Conservation (phyloP, 2,113 vertebrate species). For the Daubentonia madagascariensis region DNA sequence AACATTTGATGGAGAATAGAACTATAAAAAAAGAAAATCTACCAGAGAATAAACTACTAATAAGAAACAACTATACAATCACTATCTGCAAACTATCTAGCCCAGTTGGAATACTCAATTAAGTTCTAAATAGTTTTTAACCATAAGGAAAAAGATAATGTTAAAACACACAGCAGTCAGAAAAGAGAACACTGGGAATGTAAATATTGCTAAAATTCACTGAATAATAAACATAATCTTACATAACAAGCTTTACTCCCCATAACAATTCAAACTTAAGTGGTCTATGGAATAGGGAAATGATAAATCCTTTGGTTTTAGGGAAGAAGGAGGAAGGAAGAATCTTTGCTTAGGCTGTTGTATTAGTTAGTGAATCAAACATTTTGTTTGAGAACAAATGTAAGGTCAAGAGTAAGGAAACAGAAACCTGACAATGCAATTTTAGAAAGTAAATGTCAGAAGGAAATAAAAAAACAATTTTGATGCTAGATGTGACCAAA, state of each 20-base stretch:
- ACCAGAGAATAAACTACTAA: not conserved
- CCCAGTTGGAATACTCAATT: not conserved
- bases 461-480: not conserved
- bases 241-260: not conserved
- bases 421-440: not conserved
- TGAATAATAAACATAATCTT: not conserved
- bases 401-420: not conserved
- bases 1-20: not conserved
- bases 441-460: not conserved
- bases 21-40: not conserved
- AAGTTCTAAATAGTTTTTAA: not conserved
- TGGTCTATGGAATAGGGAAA: not conserved
- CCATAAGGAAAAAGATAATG: not conserved
- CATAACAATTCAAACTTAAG: not conserved
- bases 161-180: not conserved
- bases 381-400: not conserved
- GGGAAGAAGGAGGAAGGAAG: not conserved
- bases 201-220: not conserved
- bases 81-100: not conserved
- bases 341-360: not conserved
- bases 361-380: not conserved
- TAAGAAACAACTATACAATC: not conserved
- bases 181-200: not conserved
- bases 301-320: not conserved
- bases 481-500: not conserved